Percentiles rank a stretch among this genome's conserved stretches.
phyloP scores from a whole-genome alignment of 2,113 vertebrate species.

The Daboia siamensis region DNA sequence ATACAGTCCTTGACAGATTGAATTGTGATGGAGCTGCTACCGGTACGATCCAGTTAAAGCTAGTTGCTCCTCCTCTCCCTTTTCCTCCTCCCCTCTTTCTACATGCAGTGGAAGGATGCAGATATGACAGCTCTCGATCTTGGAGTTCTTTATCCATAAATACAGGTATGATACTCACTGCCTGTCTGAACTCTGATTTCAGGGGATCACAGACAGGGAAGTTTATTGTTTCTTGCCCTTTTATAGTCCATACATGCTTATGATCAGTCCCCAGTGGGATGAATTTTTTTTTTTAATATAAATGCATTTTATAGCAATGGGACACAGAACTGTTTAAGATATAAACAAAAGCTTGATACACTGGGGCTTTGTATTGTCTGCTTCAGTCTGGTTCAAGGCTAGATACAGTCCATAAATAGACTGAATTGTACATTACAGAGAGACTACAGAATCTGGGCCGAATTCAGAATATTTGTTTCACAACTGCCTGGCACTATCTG shows the following conservation, averaged over 20 bases:
- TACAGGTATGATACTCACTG: conserved; percentile 29
- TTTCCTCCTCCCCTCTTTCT: not conserved
- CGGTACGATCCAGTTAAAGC: conserved; percentile 70
- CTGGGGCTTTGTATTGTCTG: conserved; percentile 3
- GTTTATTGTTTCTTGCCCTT: conserved; percentile 23
- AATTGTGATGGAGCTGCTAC: conserved; percentile 63
- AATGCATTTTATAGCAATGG: conserved; percentile 40
- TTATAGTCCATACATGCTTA: conserved; percentile 45
- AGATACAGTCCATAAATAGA: not conserved
- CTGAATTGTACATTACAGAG: not conserved
- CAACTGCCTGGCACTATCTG: conserved; percentile 3
- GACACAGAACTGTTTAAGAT: conserved; percentile 27
- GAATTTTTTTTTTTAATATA: conserved; percentile 49
- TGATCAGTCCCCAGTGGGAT: conserved; percentile 35
- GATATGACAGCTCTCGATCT: conserved; percentile 64
- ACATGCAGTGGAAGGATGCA: conserved; percentile 67
- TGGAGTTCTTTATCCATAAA: conserved; percentile 62
- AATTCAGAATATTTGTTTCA: conserved; percentile 15
- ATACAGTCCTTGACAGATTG: conserved; percentile 48
- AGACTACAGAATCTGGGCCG: conserved; percentile 13
- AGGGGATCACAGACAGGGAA: conserved; percentile 31
- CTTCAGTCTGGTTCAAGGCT: not conserved
- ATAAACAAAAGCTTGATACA: conserved; percentile 33
- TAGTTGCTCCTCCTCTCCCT: conserved; percentile 48
- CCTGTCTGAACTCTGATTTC: conserved; percentile 34